phyloP scores from a whole-genome alignment of 2,797 vertebrate genomes.

The Tenualosa ilisha region DNA sequence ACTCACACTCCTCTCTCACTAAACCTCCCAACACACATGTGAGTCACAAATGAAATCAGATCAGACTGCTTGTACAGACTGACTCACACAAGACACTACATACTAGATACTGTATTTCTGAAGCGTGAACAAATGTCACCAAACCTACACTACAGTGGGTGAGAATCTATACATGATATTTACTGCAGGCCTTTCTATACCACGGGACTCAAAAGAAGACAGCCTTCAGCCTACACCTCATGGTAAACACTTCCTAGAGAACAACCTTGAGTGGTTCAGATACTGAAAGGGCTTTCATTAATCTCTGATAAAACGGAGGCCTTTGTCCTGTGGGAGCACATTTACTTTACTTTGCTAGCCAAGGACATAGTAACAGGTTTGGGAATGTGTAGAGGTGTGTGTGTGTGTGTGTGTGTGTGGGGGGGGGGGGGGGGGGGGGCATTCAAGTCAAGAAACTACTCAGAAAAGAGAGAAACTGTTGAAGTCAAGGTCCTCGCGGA shows the following conservation, averaged over 20 bases:
- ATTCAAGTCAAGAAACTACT: no score
- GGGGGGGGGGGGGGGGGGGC: not conserved
- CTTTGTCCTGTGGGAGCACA: not conserved
- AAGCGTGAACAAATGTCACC: no score
- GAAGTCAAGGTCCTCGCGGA: not conserved
- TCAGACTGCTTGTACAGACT: not conserved
- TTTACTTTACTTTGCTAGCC: not conserved
- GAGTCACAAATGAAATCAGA: not conserved
- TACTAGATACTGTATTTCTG: not conserved
- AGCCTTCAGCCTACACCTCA: no score
- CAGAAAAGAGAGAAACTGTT: not conserved
- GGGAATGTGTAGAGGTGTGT: not conserved
- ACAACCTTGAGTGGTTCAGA: no score
- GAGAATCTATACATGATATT: not conserved
- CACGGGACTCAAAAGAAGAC: no score
- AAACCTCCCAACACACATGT: not conserved
- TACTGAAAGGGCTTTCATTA: no score
- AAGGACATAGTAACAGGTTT: not conserved
- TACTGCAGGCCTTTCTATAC: not conserved
- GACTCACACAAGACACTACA: not conserved
- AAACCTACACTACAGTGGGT: not conserved
- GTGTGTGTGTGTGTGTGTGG: not conserved
- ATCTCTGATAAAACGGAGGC: no score
- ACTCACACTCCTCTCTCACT: no score
- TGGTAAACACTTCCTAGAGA: no score